These are phyloP conservation scores for Drosophila barbarae DNA, from an alignment of 2,888 invertebrate genomes.

Conservation along the genomic window DNA sequence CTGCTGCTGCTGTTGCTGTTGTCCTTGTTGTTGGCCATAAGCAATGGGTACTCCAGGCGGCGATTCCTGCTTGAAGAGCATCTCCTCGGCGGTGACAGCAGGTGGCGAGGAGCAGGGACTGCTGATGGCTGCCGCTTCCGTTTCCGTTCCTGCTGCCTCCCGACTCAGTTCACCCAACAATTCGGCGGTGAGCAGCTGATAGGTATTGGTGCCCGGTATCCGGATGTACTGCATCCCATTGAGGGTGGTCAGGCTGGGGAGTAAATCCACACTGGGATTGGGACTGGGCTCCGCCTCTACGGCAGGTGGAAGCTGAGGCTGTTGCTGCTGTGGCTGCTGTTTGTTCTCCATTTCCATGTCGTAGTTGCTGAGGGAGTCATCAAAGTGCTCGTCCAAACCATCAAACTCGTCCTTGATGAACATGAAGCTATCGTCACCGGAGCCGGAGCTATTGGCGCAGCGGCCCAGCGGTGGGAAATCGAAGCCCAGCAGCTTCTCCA, in stretches of 20 bases:
- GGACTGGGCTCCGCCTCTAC: background rate
- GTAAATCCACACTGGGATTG: slow-evolving; percentile 51
- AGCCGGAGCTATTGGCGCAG: slow-evolving; percentile 57
- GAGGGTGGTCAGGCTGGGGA: slow-evolving; percentile 80
- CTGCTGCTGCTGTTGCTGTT: slow-evolving; percentile 45
- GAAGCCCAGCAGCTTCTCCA: slow-evolving; percentile 87
- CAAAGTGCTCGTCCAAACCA: slow-evolving; percentile 69
- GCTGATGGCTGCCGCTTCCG: slow-evolving; percentile 28
- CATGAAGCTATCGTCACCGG: slow-evolving; percentile 76
- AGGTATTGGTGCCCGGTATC: slow-evolving; percentile 83
- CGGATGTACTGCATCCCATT: slow-evolving; percentile 82
- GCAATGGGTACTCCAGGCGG: slow-evolving; percentile 10
- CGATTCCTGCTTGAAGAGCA: slow-evolving; percentile 60
- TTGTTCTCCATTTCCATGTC: slow-evolving; percentile 66
- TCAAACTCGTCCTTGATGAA: slow-evolving; percentile 77
- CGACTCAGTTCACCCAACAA: slow-evolving; percentile 78
- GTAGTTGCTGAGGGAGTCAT: slow-evolving; percentile 75
- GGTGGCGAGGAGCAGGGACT: slow-evolving; percentile 52
- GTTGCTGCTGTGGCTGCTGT: background rate
- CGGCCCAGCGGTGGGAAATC: slow-evolving; percentile 79
- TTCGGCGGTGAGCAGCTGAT: slow-evolving; percentile 83
- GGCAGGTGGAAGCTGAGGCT: slow-evolving; percentile 4
- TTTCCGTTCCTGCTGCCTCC: slow-evolving; percentile 28
- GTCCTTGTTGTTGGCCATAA: slow-evolving; percentile 34
- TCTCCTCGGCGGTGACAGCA: slow-evolving; percentile 78